Evolutionary conservation across 2,888 invertebrate species (phyloP).

Genomic region (Ecliptopera silaceata): DNA sequence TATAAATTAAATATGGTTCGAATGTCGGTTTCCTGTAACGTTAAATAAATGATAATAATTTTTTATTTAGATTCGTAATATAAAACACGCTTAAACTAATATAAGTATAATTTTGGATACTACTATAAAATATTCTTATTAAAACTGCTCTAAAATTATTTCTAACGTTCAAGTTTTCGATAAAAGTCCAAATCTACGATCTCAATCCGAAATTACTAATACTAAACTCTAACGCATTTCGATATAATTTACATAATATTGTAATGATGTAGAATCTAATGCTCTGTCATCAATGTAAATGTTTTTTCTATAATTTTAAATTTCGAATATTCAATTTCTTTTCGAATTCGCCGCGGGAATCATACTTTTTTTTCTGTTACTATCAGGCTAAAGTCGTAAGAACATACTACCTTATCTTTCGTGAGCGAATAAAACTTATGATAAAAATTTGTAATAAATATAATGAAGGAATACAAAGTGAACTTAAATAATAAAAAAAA

Average conservation of each 20-base stretch:
- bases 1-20: no score
- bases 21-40: no score
- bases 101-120: not conserved
- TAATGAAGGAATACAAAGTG: no score
- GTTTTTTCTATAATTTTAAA: constrained; percentile 11
- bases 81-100: not conserved
- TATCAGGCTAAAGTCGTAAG: no score
- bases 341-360: constrained; percentile 4
- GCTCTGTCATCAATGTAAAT: constrained; percentile 31
- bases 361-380: no score
- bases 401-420: no score
- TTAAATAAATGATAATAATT: no score
- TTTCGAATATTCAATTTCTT: constrained; percentile 2
- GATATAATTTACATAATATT: constrained; percentile 24
- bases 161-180: constrained; percentile 14
- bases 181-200: constrained; percentile 20
- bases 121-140: constrained; percentile 3
- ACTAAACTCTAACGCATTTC: constrained; percentile 21
- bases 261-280: constrained; percentile 39
- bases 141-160: constrained; percentile 7
- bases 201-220: constrained; percentile 22
- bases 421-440: no score
- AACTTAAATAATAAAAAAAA: no score
- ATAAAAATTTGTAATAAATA: no score
- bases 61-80: not conserved